Conservation (phyloP, 2,888 invertebrate species). For the Lasioglossum oenotherae region DNA sequence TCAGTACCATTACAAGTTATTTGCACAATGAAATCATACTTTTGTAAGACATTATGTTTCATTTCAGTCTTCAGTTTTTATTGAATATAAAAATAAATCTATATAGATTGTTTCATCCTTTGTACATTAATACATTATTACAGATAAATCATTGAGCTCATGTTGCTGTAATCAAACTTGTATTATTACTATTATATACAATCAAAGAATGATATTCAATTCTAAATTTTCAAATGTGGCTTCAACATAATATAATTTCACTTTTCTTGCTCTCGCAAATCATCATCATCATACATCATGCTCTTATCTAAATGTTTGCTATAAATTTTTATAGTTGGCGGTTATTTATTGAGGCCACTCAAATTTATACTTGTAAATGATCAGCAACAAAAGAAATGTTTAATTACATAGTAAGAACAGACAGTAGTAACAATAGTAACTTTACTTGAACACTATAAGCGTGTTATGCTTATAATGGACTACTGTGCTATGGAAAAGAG, state of each 20-base stretch:
- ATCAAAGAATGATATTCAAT: background rate
- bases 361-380: background rate
- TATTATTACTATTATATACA: background rate
- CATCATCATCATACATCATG: background rate
- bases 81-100: background rate
- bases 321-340: background rate
- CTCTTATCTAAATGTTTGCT: background rate
- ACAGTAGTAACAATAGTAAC: background rate
- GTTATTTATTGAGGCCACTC: slow-evolving; percentile 39
- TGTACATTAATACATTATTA: background rate
- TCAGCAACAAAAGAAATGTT: background rate
- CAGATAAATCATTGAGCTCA: background rate
- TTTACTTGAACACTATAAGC: background rate
- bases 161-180: background rate
- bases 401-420: background rate
- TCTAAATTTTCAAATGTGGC: background rate
- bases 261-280: background rate
- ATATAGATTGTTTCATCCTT: background rate
- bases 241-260: background rate
- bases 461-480: background rate
- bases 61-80: background rate
- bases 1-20: background rate
- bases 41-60: background rate
- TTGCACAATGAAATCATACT: background rate
- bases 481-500: background rate